Conservation (phyloP, 2,888 invertebrate genomes). For the Leucozona laternaria region DNA sequence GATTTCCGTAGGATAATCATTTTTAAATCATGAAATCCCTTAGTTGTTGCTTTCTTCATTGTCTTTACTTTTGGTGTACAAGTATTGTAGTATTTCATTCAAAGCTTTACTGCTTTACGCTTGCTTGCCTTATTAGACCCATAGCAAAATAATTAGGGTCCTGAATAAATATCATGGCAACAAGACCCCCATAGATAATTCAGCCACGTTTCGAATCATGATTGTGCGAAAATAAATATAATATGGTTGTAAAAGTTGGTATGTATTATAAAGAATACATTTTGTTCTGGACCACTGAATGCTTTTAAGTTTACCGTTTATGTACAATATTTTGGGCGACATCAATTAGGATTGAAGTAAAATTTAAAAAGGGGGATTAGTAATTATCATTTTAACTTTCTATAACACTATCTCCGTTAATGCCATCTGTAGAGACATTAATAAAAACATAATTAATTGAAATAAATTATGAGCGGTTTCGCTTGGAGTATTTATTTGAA, state of each 20-base stretch:
- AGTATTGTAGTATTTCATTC: conserved; percentile 61
- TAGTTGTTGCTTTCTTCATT: conserved; percentile 53
- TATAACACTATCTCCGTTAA: no score
- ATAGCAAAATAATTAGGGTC: background rate
- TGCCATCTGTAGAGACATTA: no score
- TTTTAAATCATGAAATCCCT: conserved; percentile 58
- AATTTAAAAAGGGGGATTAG: no score
- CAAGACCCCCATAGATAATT: no score
- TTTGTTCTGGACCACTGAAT: background rate
- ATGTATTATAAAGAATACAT: background rate
- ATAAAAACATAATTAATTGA: no score
- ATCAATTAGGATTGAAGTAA: background rate
- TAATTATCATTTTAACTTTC: no score
- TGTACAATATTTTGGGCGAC: background rate
- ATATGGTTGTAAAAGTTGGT: background rate
- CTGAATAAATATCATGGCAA: conserved; percentile 16
- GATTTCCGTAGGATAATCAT: conserved; percentile 22
- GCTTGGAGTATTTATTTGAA: no score
- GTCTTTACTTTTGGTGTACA: conserved; percentile 46
- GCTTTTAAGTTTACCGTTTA: background rate
- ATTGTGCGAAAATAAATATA: background rate
- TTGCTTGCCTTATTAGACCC: conserved; percentile 11
- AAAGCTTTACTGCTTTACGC: conserved; percentile 22
- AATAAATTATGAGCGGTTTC: no score
- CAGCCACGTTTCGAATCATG: background rate